phyloP scores from a whole-genome alignment of 1,140 invertebrate genomes.

The Goniozus legneri region DNA sequence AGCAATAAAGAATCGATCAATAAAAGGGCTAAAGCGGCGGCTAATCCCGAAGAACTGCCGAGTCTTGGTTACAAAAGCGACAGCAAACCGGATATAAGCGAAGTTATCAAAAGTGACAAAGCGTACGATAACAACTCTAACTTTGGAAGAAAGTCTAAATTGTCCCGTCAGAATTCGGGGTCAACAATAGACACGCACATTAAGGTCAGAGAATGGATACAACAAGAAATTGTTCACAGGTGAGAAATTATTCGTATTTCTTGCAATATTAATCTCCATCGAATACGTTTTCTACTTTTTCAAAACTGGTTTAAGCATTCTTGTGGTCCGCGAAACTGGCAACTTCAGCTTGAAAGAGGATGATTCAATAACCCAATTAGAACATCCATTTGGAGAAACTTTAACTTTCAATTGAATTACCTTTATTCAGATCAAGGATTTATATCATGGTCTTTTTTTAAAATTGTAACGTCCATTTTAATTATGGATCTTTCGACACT shows the following conservation, averaged over 20 bases:
- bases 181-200: conserved; percentile 81
- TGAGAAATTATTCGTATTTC: no score
- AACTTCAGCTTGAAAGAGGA: no score
- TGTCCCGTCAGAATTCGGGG: conserved; percentile 68
- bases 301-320: no score
- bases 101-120: conserved; percentile 52
- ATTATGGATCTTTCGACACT: conserved; percentile 6
- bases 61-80: conserved; percentile 43
- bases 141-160: conserved; percentile 61
- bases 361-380: no score
- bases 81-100: conserved; percentile 48
- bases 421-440: no score
- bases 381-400: no score
- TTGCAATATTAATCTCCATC: no score
- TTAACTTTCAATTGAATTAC: no score
- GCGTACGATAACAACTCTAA: conserved; percentile 62
- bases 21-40: conserved; percentile 30
- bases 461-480: no score
- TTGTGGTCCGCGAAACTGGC: no score
- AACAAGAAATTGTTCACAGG: conserved; percentile 67
- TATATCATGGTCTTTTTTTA: no score
- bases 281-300: no score
- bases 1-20: conserved; percentile 27
- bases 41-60: conserved; percentile 23
- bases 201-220: conserved; percentile 82